Percentiles rank a stretch among this genome's conserved stretches.
Evolutionary conservation across 2,797 vertebrate genomes (phyloP).

Genomic region (Rhincodon typus): DNA sequence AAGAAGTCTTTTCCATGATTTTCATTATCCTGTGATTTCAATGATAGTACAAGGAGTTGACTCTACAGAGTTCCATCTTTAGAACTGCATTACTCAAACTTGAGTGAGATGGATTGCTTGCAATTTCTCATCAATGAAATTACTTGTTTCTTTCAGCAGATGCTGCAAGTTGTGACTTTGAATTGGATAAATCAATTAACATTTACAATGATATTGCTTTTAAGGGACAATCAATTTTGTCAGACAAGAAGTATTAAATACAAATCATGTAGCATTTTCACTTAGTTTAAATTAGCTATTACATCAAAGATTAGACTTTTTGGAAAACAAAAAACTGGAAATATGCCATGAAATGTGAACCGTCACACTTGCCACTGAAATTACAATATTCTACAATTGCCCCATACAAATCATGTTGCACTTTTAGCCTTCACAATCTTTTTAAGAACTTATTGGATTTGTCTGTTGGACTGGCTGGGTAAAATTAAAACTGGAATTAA

Average conservation of each 20-base stretch:
- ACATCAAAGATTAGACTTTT: too few species aligned
- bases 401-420: not conserved
- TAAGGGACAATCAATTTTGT: not conserved
- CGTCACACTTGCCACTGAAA: not conserved
- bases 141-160: not conserved
- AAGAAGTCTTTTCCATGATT: not conserved
- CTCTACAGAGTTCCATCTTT: not conserved
- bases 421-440: not conserved
- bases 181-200: too few species aligned
- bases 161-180: too few species aligned
- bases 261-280: not conserved
- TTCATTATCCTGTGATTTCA: not conserved
- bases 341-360: not conserved
- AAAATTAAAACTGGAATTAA: not conserved
- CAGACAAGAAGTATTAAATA: not conserved
- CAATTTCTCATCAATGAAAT: conserved; percentile 9
- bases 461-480: not conserved
- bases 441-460: not conserved
- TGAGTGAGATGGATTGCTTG: not conserved
- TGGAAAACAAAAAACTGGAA: not conserved
- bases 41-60: not conserved
- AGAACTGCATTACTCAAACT: not conserved
- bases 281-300: not conserved
- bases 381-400: not conserved
- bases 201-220: not conserved